These are phyloP conservation scores for Tinea pellionella DNA, from an alignment of 2,888 invertebrate genomes.

Conservation along the genomic window DNA sequence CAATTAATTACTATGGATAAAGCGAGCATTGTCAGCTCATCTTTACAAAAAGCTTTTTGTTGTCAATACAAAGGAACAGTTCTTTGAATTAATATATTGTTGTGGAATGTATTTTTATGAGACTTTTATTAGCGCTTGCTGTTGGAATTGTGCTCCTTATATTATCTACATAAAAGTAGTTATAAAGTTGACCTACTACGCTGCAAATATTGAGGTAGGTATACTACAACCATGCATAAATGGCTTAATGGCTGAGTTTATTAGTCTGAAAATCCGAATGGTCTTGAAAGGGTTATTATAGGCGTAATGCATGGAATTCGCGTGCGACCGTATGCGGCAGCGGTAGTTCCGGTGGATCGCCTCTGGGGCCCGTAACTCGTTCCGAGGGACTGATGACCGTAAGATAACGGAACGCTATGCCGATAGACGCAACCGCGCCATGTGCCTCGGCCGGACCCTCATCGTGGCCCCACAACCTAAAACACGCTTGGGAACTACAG, in stretches of 20 bases:
- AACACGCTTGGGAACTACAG: constrained; percentile 4
- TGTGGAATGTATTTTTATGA: constrained; percentile 5
- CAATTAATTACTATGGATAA: constrained; percentile 29
- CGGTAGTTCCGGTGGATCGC: constrained; percentile 55
- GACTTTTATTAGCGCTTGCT: not conserved
- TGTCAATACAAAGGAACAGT: not conserved
- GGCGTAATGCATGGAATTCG: constrained; percentile 5
- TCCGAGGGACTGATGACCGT: constrained; percentile 55
- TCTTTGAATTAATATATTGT: constrained; percentile 1
- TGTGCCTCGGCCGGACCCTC: constrained; percentile 4
- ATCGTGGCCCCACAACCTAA: constrained; percentile 4
- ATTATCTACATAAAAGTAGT: not conserved
- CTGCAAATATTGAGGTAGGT: not conserved
- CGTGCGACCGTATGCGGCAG: constrained; percentile 15
- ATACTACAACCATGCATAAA: not conserved
- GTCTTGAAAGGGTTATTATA: not conserved
- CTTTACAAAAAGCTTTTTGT: constrained; percentile 14
- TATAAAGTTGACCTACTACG: not conserved
- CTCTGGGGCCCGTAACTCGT: constrained; percentile 45
- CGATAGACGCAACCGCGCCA: constrained; percentile 8
- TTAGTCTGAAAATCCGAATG: not conserved
- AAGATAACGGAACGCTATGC: constrained; percentile 48
- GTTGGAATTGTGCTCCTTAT: not conserved
- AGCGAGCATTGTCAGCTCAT: constrained; percentile 10
- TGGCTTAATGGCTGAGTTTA: not conserved